These are phyloP conservation scores for Labeo rohita DNA, from an alignment of 2,113 vertebrate species.

Conservation along the genomic window DNA sequence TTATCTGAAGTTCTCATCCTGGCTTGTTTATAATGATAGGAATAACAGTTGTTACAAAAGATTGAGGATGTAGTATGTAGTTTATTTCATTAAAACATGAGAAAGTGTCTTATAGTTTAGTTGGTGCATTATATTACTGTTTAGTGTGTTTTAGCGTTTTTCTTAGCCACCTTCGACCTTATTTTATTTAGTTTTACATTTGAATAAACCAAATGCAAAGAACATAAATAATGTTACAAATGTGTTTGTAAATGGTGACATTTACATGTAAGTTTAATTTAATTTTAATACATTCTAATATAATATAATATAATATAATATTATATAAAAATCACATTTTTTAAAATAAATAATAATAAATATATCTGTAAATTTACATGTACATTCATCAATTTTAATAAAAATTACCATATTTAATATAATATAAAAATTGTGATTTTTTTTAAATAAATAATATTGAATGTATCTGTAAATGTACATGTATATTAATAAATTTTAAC, in stretches of 20 bases:
- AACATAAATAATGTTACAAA: not conserved
- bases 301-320: slow-evolving; percentile 2
- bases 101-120: not conserved
- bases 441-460: too few relatives aligned
- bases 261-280: not conserved
- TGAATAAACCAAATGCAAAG: not conserved
- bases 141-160: not conserved
- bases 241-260: not conserved
- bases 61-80: not conserved
- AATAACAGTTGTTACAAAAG: not conserved
- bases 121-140: not conserved
- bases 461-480: too few relatives aligned
- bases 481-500: too few relatives aligned
- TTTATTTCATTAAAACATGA: not conserved
- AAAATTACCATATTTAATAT: too few relatives aligned
- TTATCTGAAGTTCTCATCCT: not conserved
- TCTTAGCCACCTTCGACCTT: not conserved
- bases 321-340: not conserved
- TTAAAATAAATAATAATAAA: not conserved
- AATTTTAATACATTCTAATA: not conserved
- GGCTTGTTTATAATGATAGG: not conserved
- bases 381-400: too few relatives aligned
- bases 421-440: too few relatives aligned
- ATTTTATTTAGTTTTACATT: not conserved
- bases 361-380: not conserved